A percentile compares a stretch with the other conserved stretches of the same genome.
Conservation (phyloP, 2,888 invertebrate species). For the Dysmachus trigonus region DNA sequence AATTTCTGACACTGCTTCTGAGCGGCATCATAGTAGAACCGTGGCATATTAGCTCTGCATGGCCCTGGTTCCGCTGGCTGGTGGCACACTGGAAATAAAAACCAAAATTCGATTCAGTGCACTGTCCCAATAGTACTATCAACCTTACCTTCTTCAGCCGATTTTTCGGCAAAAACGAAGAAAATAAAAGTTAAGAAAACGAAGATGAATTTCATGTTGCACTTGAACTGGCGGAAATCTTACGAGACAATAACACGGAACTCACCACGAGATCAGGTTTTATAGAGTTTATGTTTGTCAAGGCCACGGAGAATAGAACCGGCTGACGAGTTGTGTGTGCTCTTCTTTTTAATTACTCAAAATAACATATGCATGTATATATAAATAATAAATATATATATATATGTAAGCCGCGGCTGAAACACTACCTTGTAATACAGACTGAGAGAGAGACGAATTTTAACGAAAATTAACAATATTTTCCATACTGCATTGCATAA, state of each 20-base stretch:
- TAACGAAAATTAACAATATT: neutral
- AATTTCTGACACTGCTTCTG: slow-evolving; percentile 78
- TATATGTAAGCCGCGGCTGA: too few relatives aligned
- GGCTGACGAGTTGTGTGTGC: neutral
- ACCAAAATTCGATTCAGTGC: neutral
- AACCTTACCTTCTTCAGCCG: neutral
- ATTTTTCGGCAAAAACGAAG: neutral
- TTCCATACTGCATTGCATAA: neutral
- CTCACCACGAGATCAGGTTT: neutral
- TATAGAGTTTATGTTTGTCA: neutral
- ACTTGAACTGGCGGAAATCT: neutral
- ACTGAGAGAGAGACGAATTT: too few relatives aligned
- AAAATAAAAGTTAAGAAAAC: neutral
- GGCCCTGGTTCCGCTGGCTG: slow-evolving; percentile 67
- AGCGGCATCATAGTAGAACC: slow-evolving; percentile 77
- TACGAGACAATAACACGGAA: neutral
- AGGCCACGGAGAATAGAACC: slow-evolving; percentile 2
- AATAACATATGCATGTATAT: neutral
- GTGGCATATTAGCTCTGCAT: slow-evolving; percentile 76
- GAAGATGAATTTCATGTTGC: neutral
- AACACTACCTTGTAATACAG: neutral
- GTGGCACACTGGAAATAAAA: neutral
- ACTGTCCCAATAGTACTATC: neutral
- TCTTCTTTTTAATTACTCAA: neutral
- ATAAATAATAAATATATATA: too few relatives aligned